Conservation (phyloP, 2,113 vertebrate genomes). For the Gymnocephalus cernua region DNA sequence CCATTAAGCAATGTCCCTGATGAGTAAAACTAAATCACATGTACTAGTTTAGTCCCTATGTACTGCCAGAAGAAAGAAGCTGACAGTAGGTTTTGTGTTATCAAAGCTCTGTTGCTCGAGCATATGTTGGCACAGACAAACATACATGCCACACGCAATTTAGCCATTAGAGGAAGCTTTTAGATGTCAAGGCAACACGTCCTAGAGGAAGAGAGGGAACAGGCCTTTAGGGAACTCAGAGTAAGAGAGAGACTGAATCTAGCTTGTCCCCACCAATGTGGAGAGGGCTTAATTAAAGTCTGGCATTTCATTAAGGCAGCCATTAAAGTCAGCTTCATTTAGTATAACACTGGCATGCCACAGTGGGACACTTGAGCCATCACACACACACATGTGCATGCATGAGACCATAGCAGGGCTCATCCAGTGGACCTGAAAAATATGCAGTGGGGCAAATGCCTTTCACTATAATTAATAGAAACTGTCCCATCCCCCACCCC, state of each 20-base stretch:
- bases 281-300: conserved; percentile 82
- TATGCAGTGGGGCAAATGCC: conserved; percentile 66
- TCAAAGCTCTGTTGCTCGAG: conserved; percentile 64
- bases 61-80: conserved; percentile 28
- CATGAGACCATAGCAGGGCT: conserved; percentile 29
- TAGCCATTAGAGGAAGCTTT: conserved; percentile 69
- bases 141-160: conserved; percentile 67
- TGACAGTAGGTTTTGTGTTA: conserved; percentile 54
- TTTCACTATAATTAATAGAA: conserved; percentile 81
- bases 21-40: conserved; percentile 20
- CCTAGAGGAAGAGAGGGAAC: conserved; percentile 51
- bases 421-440: conserved; percentile 62
- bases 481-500: conserved; percentile 34
- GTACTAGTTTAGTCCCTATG: conserved; percentile 27
- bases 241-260: conserved; percentile 52
- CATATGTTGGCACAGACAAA: conserved; percentile 69
- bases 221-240: conserved; percentile 54
- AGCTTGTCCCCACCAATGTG: conserved; percentile 63
- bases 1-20: conserved; percentile 31
- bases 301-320: conserved; percentile 81
- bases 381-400: conserved; percentile 47
- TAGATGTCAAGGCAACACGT: conserved; percentile 56
- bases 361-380: conserved; percentile 60
- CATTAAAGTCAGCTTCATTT: conserved; percentile 82
- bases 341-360: conserved; percentile 64